Base-by-base conservation (phyloP, 1,140 invertebrate species). In the Teleopsis dalmanni region DNA sequence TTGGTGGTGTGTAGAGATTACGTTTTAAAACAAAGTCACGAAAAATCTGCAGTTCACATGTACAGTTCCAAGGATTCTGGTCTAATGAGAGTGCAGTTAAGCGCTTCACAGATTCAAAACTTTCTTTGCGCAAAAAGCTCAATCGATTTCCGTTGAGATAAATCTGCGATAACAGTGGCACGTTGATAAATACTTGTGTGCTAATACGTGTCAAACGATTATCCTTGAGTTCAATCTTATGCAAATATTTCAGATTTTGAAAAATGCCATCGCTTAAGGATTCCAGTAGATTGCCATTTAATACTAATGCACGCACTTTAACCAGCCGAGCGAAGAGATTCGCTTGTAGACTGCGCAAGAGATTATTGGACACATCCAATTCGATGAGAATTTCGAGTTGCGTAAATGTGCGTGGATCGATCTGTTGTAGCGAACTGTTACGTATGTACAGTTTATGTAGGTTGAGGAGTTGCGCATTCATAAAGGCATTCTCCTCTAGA, bases 31-130 rank as follows among this genome's bases (percentile, higher is more conserved):
- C 75, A 79, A 84, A 90, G 48, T 88, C 78, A 33, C 86, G 76
- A 51, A 94, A 87, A 13, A 74, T 73, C 57, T 86, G 81, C 31
- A 95, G 68, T 47, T 81, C 77, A 57, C 91, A 95, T 61, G 92
- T 87, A 60, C 91, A 95, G 23, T 82, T 78, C 91, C 91, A 95
- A 0, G 84, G 85, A 72, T 95, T 95, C 49, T 81, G 80, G 43
- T 81, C 78, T 0, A 94, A 71, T 41, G 82, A 84, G 8, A 93
- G 69, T 52, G 83, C 84, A 13, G 79, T 78, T 4, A 93, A 69
- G 18, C 76, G 78, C 0, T 70, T 73, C 18, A 88, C 59, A 11
- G 73, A 66, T 18, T 75, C 73, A 35, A 85, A 75, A 2, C 72
- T 76, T 8, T 77, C 72, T 2, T 78, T 52, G 56, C 80, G 79